Percentiles rank a stretch among this genome's conserved stretches.
Evolutionary conservation across 2,888 invertebrate genomes (phyloP).

Genomic region (Ypsolopha sequella): DNA sequence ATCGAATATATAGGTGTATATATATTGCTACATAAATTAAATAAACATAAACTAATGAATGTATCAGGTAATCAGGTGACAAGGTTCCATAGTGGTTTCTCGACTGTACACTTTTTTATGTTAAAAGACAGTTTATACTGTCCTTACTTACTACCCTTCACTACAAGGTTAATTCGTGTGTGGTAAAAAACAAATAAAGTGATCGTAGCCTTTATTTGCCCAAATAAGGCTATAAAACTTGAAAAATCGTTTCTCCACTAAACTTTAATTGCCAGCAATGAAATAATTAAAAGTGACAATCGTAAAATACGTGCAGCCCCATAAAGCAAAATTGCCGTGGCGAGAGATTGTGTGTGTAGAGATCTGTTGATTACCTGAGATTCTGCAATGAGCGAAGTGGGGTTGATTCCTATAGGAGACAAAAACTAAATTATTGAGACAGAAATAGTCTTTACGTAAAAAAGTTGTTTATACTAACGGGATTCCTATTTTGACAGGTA

Average conservation of each 20-base stretch:
- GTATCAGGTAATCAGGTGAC: neutral
- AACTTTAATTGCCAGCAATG: conserved; percentile 67
- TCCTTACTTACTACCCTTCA: too few relatives aligned
- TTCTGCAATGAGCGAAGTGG: too few relatives aligned
- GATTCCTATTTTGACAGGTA: too few relatives aligned
- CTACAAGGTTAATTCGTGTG: conserved; percentile 52
- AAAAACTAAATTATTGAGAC: too few relatives aligned
- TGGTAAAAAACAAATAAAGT: conserved; percentile 61
- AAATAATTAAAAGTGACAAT: conserved; percentile 70
- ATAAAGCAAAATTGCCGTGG: conserved; percentile 59
- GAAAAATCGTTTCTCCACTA: conserved; percentile 58
- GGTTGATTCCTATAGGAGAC: too few relatives aligned
- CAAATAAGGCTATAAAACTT: conserved; percentile 60
- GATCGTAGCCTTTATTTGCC: conserved; percentile 60
- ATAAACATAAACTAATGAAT: neutral
- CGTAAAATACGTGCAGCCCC: conserved; percentile 55
- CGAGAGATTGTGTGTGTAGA: conserved; percentile 9
- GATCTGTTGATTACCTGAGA: too few relatives aligned
- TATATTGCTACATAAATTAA: neutral
- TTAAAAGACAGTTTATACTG: neutral
- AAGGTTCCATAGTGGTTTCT: neutral
- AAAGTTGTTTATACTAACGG: too few relatives aligned
- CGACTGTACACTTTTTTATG: neutral
- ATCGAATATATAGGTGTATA: too few relatives aligned
- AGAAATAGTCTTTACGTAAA: too few relatives aligned